These are phyloP conservation scores for Diphyllodes magnificus DNA, from an alignment of 2,113 vertebrate genomes.

Conservation along the genomic window DNA sequence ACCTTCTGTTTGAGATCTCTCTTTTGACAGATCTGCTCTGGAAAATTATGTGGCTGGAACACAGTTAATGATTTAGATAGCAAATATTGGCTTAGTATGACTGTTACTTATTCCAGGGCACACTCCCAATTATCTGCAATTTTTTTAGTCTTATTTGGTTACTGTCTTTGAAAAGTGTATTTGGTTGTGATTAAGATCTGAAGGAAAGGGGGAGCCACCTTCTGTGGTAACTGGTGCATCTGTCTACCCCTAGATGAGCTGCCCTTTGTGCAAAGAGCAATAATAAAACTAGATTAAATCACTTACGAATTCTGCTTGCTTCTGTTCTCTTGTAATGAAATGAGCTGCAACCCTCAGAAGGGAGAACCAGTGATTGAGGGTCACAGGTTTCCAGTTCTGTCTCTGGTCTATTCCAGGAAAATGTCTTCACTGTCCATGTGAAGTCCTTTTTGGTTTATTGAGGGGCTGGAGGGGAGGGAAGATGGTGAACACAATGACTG, in stretches of 20 bases:
- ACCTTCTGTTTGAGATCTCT: conserved; percentile 3
- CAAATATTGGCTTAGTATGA: conserved; percentile 2
- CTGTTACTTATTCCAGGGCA: conserved; percentile 5
- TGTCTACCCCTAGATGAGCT: background rate
- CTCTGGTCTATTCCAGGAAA: background rate
- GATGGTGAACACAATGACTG: background rate
- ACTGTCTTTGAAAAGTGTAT: conserved; percentile 5
- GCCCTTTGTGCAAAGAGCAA: background rate
- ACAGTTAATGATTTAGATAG: background rate
- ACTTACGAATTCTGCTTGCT: background rate
- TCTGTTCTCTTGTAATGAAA: background rate
- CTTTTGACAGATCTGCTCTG: background rate
- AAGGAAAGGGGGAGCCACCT: background rate
- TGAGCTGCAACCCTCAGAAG: background rate
- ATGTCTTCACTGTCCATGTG: background rate
- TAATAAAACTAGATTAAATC: background rate
- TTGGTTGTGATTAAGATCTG: conserved; percentile 7
- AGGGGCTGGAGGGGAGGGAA: background rate
- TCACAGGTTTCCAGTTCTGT: background rate
- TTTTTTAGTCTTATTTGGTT: background rate
- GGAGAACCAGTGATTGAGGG: background rate
- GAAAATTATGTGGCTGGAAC: background rate
- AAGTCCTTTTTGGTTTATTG: background rate
- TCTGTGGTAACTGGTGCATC: background rate
- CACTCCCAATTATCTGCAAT: background rate